Evolutionary conservation across 1,140 invertebrate genomes (phyloP).

Genomic region (Drosophila chauvacae): DNA sequence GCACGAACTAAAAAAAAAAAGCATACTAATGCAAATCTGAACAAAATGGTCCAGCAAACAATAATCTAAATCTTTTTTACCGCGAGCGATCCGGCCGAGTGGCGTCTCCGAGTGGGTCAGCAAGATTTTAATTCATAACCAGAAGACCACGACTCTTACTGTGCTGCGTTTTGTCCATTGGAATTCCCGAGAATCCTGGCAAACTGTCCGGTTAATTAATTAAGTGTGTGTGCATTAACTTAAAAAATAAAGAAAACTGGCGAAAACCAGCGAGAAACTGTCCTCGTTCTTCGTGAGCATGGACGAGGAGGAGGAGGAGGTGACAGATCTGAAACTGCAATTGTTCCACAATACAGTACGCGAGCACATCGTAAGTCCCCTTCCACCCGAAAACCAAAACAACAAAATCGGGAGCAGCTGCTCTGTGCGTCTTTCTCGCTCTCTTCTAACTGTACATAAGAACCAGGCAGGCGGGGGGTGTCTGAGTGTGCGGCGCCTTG

Average conservation of each 20-base stretch:
- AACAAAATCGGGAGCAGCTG: constrained; percentile 35
- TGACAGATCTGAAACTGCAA: constrained; percentile 91
- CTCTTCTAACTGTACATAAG: constrained; percentile 45
- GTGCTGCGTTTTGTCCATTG: constrained; percentile 11
- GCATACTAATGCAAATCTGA: background rate
- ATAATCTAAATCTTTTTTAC: constrained; percentile 5
- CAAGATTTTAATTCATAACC: constrained; percentile 24
- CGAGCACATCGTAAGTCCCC: constrained; percentile 94
- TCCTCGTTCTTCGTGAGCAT: constrained; percentile 68
- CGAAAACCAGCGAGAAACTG: constrained; percentile 64
- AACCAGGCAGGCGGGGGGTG: background rate
- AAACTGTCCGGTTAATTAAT: constrained; percentile 3
- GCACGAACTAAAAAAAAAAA: background rate
- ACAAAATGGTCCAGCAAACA: constrained; percentile 19
- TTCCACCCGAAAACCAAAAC: constrained; percentile 26
- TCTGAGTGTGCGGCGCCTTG: constrained; percentile 13
- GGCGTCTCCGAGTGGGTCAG: background rate
- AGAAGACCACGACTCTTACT: background rate
- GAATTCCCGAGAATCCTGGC: constrained; percentile 9
- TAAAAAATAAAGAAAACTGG: constrained; percentile 57
- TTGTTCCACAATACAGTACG: constrained; percentile 96
- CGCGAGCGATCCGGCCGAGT: constrained; percentile 3
- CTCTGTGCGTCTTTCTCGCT: constrained; percentile 7
- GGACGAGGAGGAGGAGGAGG: constrained; percentile 87
- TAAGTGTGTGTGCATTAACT: constrained; percentile 9